Evolutionary conservation across 2,113 vertebrate genomes (phyloP).

Genomic region (Rhinichthys klamathensis): DNA sequence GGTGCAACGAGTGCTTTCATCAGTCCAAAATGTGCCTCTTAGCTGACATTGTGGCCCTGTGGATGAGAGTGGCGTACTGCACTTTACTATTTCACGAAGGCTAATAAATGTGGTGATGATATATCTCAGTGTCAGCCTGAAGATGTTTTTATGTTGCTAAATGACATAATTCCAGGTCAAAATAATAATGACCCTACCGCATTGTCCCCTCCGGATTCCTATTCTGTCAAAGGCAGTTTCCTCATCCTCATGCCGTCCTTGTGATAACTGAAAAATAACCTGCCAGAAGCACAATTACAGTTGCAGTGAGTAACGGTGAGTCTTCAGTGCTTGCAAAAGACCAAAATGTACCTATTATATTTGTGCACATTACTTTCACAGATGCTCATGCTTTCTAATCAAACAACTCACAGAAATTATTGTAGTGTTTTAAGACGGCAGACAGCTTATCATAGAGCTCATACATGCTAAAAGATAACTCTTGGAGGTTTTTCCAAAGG

Average conservation of each 20-base stretch:
- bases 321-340: not conserved
- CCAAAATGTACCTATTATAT: not conserved
- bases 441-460: not conserved
- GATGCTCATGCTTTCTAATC: not conserved
- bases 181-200: conserved; percentile 68
- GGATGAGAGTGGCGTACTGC: not conserved
- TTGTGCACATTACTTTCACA: not conserved
- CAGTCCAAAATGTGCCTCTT: conserved; percentile 75
- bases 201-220: conserved; percentile 71
- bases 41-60: conserved; percentile 71
- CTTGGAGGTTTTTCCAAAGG: not conserved
- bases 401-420: not conserved
- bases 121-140: not conserved
- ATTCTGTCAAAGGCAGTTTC: conserved; percentile 71
- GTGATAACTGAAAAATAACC: conserved; percentile 78
- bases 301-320: not conserved
- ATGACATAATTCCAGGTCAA: not conserved
- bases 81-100: not conserved
- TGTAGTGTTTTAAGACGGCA: not conserved
- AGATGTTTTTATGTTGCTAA: not conserved
- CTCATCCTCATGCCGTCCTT: conserved; percentile 64
- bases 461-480: not conserved
- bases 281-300: conserved; percentile 57
- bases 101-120: not conserved
- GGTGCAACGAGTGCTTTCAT: conserved; percentile 73